Evolutionary conservation across 2,888 invertebrate genomes (phyloP).

Genomic region (Cryptosula pallasiana): DNA sequence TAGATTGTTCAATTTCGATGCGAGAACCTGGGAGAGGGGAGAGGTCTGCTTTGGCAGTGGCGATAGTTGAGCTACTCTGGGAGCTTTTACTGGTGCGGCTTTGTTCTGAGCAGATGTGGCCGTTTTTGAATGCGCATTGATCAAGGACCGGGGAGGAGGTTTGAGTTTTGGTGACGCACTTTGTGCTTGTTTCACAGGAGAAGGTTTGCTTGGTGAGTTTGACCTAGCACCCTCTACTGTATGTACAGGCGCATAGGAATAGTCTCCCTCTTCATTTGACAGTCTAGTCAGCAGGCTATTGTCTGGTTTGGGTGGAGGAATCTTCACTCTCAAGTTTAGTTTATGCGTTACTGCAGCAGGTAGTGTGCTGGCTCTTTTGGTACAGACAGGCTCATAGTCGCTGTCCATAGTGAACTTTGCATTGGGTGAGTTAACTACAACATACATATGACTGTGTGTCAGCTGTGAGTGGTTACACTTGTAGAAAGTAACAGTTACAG

Average conservation of each 20-base stretch:
- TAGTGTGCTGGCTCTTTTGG: not conserved
- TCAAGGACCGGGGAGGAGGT: not conserved
- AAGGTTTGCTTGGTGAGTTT: not conserved
- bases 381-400: not conserved
- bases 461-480: no score
- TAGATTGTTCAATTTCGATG: not conserved
- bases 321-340: not conserved
- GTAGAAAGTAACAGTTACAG: no score
- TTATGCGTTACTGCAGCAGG: not conserved
- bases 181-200: not conserved
- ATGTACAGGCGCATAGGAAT: not conserved
- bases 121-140: not conserved
- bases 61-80: no score
- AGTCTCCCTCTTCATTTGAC: not conserved
- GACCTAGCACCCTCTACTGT: no score
- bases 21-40: not conserved
- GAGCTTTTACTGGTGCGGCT: not conserved
- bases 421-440: no score
- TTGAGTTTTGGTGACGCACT: not conserved
- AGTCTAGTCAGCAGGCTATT: not conserved
- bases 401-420: not conserved
- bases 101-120: not conserved
- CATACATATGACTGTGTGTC: no score
- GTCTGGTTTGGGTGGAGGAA: constrained; percentile 9
- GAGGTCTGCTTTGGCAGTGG: not conserved